Conservation (phyloP, 1,140 invertebrate species). For the Galleria mellonella region DNA sequence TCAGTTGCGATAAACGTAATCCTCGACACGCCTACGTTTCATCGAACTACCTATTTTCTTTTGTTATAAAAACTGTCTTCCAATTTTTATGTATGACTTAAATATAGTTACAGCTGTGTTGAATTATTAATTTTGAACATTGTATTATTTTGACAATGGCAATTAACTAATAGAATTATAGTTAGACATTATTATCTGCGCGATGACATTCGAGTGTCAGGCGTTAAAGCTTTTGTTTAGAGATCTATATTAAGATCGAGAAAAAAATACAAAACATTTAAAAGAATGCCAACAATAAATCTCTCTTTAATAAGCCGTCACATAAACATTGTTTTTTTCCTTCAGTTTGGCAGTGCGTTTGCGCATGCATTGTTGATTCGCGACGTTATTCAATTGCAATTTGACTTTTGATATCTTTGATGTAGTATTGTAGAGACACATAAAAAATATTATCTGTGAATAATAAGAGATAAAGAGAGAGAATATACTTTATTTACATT, state of each 20-base stretch:
- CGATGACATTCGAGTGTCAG: neutral
- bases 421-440: no score
- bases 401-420: neutral
- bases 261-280: conserved; percentile 17
- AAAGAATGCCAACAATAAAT: conserved; percentile 37
- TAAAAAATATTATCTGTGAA: no score
- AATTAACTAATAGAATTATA: neutral
- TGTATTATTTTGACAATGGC: no score
- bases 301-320: conserved; percentile 48
- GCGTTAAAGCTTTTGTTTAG: conserved; percentile 1
- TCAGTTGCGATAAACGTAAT: no score
- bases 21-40: no score
- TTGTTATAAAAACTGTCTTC: no score
- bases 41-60: no score
- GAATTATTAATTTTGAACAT: no score
- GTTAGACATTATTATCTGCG: neutral
- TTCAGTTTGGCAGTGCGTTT: conserved; percentile 37
- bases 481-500: no score
- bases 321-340: conserved; percentile 45
- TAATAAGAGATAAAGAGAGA: no score
- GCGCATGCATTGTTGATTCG: conserved; percentile 25
- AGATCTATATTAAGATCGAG: neutral
- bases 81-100: no score
- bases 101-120: no score
- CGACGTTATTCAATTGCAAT: conserved; percentile 27